Evolutionary conservation across 92 coral and sea anemone genomes (phyloP).

Genomic region (Phenganax marumi): DNA sequence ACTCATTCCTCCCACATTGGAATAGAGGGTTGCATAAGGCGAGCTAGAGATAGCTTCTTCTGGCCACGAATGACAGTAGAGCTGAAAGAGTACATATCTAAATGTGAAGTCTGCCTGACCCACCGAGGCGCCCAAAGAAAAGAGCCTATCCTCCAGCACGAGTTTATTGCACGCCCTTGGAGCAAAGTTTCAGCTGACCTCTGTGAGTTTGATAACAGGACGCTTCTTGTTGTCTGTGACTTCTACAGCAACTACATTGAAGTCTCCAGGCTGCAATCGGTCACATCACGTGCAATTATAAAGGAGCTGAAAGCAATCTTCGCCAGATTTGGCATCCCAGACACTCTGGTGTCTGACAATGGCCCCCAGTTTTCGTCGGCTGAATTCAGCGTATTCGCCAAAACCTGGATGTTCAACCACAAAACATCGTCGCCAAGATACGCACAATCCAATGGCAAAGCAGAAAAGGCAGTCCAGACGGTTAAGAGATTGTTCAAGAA

Average conservation of each 20-base stretch:
- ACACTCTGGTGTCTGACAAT: conserved; percentile 41
- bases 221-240: conserved; percentile 38
- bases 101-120: conserved; percentile 44
- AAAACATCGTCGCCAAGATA: conserved; percentile 33
- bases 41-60: conserved; percentile 38
- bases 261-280: conserved; percentile 3
- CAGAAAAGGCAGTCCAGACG: conserved; percentile 51
- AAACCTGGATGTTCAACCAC: conserved; percentile 43
- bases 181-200: conserved; percentile 46
- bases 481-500: conserved; percentile 48
- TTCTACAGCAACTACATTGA: conserved; percentile 51
- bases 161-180: conserved; percentile 42
- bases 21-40: conserved; percentile 27
- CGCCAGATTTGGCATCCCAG: conserved; percentile 48
- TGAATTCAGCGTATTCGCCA: conserved; percentile 33
- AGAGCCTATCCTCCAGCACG: conserved; percentile 52
- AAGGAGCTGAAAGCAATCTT: conserved; percentile 30
- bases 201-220: conserved; percentile 29
- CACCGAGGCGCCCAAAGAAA: conserved; percentile 33
- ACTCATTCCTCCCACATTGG: neutral
- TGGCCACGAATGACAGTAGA: conserved; percentile 55
- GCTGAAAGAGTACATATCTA: conserved; percentile 41
- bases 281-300: conserved; percentile 28
- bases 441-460: conserved; percentile 56
- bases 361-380: neutral